phyloP scores from a whole-genome alignment of 2,888 invertebrate species.

The Eristalis arbustorum region DNA sequence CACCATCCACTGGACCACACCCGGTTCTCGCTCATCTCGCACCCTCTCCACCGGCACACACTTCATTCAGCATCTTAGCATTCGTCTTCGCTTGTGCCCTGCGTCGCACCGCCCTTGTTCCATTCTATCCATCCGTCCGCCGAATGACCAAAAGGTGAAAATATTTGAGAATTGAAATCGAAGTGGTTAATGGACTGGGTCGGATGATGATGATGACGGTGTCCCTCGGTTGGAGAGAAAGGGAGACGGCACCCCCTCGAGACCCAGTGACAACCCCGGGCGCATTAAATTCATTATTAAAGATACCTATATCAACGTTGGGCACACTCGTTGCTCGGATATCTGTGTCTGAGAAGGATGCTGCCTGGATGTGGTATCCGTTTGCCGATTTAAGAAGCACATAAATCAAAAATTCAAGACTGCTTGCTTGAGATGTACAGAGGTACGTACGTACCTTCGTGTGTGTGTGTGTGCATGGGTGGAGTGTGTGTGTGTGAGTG shows the following conservation, averaged over 20 bases:
- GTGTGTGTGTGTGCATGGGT: slow-evolving; percentile 19
- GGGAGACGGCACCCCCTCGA: neutral
- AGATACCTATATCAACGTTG: slow-evolving; percentile 54
- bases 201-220: slow-evolving; percentile 21
- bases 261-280: slow-evolving; percentile 25
- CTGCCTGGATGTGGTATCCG: slow-evolving; percentile 49
- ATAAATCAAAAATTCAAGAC: slow-evolving; percentile 79
- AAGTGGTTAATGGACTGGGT: slow-evolving; percentile 61
- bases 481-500: slow-evolving; percentile 43
- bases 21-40: neutral
- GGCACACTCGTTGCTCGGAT: slow-evolving; percentile 33
- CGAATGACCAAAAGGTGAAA: slow-evolving; percentile 62
- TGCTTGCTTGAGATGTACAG: slow-evolving; percentile 28
- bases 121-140: slow-evolving; percentile 11
- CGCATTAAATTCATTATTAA: slow-evolving; percentile 62
- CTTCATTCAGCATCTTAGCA: slow-evolving; percentile 13
- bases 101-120: neutral
- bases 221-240: neutral
- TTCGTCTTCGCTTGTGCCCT: slow-evolving; percentile 33
- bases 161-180: slow-evolving; percentile 66
- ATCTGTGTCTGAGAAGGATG: slow-evolving; percentile 40
- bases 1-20: slow-evolving; percentile 30
- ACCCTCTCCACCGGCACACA: neutral
- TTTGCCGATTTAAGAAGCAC: slow-evolving; percentile 73
- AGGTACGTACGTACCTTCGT: slow-evolving; percentile 6